These are phyloP conservation scores for Perdita meconis DNA, from an alignment of 2,888 invertebrate genomes.

Conservation along the genomic window DNA sequence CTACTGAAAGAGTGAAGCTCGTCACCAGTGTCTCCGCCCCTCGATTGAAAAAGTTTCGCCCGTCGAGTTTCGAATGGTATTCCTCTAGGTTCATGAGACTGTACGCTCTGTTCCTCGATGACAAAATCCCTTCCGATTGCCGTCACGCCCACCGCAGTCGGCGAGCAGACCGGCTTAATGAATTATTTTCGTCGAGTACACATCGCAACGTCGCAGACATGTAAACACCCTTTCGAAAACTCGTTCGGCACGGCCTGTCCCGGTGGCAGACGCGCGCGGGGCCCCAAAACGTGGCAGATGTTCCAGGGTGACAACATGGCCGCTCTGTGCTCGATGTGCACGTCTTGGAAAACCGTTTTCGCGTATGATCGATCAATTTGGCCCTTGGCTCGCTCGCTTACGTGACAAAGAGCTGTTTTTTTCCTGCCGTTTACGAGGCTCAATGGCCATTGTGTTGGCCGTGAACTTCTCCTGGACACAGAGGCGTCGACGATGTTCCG, in stretches of 20 bases:
- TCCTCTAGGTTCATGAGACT: background rate
- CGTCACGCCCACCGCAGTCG: constrained; percentile 68
- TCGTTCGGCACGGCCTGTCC: constrained; percentile 50
- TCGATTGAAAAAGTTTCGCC: constrained; percentile 22
- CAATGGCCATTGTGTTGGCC: background rate
- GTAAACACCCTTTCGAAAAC: constrained; percentile 74
- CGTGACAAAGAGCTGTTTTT: background rate
- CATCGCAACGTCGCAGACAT: constrained; percentile 58
- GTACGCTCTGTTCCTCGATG: constrained; percentile 25
- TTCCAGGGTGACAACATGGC: constrained; percentile 77
- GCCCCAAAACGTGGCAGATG: constrained; percentile 72
- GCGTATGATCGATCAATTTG: constrained; percentile 71
- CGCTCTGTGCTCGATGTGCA: constrained; percentile 48
- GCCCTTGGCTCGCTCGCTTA: constrained; percentile 14
- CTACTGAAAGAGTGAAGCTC: background rate
- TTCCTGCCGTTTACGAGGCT: background rate
- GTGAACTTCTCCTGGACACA: background rate
- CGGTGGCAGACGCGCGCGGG: constrained; percentile 40
- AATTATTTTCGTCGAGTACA: constrained; percentile 71
- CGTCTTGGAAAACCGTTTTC: constrained; percentile 69
- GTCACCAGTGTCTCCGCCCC: constrained; percentile 22
- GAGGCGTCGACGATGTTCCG: background rate
- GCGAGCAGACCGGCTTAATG: constrained; percentile 59
- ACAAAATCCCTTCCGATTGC: constrained; percentile 52
- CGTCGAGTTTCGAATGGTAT: constrained; percentile 1